phyloP scores from a whole-genome alignment of 1,140 invertebrate genomes.

The Carposina sasakii region DNA sequence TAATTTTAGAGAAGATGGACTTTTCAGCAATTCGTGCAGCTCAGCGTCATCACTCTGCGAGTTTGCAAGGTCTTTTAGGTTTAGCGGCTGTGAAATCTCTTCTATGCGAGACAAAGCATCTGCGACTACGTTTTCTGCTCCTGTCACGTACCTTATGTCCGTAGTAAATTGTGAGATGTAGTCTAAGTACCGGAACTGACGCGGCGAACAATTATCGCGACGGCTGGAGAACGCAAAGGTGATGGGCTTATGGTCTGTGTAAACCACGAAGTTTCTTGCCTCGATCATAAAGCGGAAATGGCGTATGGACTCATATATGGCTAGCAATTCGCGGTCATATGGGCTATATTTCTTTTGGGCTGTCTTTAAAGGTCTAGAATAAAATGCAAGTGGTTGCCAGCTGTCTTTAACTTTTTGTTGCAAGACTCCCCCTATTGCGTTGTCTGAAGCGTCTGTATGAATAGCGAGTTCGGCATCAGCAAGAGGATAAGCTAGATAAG shows the following conservation, averaged over 20 bases:
- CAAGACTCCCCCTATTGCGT: not conserved
- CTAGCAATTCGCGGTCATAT: conserved; percentile 62
- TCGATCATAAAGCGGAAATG: conserved; percentile 54
- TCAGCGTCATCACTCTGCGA: not conserved
- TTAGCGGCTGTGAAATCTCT: not conserved
- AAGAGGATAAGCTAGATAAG: not conserved
- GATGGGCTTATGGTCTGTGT: conserved; percentile 55
- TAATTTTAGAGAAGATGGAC: not conserved
- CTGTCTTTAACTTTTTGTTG: conserved; percentile 16
- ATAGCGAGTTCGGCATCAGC: not conserved
- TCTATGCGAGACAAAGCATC: conserved; percentile 12
- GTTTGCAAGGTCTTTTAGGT: not conserved
- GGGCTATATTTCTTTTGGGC: conserved; percentile 36
- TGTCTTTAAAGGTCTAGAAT: conserved; percentile 26
- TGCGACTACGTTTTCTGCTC: conserved; percentile 35
- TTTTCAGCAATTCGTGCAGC: conserved; percentile 11
- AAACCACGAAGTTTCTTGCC: conserved; percentile 36
- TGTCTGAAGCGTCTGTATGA: conserved; percentile 1
- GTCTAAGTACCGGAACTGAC: conserved; percentile 35
- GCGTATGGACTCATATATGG: conserved; percentile 46
- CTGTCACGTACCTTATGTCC: conserved; percentile 36
- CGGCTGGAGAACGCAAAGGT: conserved; percentile 20
- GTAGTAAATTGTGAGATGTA: conserved; percentile 48
- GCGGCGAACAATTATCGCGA: conserved; percentile 18
- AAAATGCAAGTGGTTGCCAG: conserved; percentile 17